Evolutionary conservation across 2,113 vertebrate genomes (phyloP).

Genomic region (Oncorhynchus clarkii): DNA sequence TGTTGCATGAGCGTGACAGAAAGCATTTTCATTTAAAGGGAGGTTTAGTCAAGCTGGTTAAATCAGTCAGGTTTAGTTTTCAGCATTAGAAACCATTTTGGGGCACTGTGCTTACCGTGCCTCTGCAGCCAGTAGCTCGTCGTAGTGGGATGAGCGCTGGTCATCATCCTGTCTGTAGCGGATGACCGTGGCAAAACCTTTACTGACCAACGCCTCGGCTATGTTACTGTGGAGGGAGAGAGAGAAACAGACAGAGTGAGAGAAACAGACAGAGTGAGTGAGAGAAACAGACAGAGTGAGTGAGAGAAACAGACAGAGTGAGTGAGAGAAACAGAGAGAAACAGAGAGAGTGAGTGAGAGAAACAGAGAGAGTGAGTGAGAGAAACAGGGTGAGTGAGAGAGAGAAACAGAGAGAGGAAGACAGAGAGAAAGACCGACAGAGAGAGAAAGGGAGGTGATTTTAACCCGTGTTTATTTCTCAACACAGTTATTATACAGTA

Average conservation of each 20-base stretch:
- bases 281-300: not conserved
- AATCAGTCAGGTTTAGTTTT: no score
- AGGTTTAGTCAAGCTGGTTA: not conserved
- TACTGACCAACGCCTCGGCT: constrained; percentile 94
- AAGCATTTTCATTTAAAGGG: no score
- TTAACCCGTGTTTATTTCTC: no score
- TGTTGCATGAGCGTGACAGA: no score
- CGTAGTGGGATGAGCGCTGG: constrained; percentile 94
- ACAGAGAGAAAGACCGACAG: not conserved
- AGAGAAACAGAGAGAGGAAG: no score
- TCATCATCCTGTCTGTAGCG: constrained; percentile 95
- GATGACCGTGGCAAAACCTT: constrained; percentile 92
- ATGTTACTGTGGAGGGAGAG: constrained; percentile 81
- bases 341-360: not conserved
- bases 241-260: not conserved
- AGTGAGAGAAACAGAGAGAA: not conserved
- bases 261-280: no score
- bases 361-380: constrained; percentile 9
- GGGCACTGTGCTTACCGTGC: constrained; percentile 78
- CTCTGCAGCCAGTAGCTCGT: constrained; percentile 91
- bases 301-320: not conserved
- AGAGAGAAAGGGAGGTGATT: no score
- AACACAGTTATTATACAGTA: no score
- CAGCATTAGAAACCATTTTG: no score
- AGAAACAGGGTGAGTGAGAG: not conserved